A percentile compares a stretch with the other conserved stretches of the same genome.
Evolutionary conservation across 2,797 vertebrate species (phyloP).

Genomic region (Hydrocynus forskahlii): DNA sequence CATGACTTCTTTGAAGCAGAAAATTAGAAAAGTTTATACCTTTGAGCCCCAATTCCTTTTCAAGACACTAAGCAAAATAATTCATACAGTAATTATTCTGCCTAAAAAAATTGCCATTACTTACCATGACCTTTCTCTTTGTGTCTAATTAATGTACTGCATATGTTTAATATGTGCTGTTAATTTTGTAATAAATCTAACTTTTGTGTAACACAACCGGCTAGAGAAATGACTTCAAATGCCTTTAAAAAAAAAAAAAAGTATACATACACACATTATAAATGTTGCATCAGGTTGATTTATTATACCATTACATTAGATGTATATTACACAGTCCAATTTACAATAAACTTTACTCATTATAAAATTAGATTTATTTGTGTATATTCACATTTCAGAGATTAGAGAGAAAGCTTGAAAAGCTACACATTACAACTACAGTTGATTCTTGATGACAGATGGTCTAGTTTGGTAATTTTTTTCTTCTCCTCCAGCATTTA

Average conservation of each 20-base stretch:
- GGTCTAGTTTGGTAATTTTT: neutral
- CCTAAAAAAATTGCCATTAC: too few relatives aligned
- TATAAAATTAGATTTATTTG: slow-evolving; percentile 77
- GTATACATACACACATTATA: slow-evolving; percentile 4
- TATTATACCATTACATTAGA: slow-evolving; percentile 73
- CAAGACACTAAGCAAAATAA: neutral
- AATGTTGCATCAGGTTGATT: slow-evolving; percentile 61
- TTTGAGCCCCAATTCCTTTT: neutral
- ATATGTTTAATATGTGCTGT: slow-evolving; percentile 5
- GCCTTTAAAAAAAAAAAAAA: neutral
- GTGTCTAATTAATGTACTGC: neutral
- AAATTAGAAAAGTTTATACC: too few relatives aligned
- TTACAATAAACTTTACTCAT: slow-evolving; percentile 67
- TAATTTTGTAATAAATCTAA: slow-evolving; percentile 40
- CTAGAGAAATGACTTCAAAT: too few relatives aligned
- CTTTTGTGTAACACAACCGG: neutral
- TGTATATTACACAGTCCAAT: slow-evolving; percentile 68
- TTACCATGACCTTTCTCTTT: neutral
- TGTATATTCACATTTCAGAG: slow-evolving; percentile 76
- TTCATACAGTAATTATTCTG: neutral
- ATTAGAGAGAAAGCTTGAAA: slow-evolving; percentile 48
- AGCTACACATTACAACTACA: slow-evolving; percentile 40
- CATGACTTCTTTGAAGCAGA: neutral
- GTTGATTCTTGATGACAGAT: neutral
- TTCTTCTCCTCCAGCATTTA: slow-evolving; percentile 24